Evolutionary conservation across 2,888 invertebrate species (phyloP).

Genomic region (Amorpha juglandis): DNA sequence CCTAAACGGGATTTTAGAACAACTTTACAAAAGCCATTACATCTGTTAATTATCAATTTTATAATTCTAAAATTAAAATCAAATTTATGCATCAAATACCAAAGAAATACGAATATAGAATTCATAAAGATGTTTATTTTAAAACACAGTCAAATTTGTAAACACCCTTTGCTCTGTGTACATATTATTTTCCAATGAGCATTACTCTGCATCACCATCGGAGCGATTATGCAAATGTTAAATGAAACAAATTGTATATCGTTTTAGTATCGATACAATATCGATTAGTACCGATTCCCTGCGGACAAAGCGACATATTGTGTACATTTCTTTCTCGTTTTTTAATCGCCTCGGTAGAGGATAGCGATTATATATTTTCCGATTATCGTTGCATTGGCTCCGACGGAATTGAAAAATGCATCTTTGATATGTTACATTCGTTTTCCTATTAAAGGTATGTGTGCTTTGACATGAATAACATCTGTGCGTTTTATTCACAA

Average conservation of each 20-base stretch:
- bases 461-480: neutral
- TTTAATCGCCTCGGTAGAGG: constrained; percentile 45
- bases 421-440: constrained; percentile 33
- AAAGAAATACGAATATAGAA: no score
- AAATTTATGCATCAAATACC: no score
- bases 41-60: no score
- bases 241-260: constrained; percentile 12
- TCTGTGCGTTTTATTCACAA: neutral
- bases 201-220: constrained; percentile 2
- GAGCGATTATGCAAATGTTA: constrained; percentile 18
- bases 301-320: constrained; percentile 33
- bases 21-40: no score
- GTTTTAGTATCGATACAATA: constrained; percentile 17
- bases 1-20: no score
- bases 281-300: constrained; percentile 14
- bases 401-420: constrained; percentile 66
- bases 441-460: constrained; percentile 28
- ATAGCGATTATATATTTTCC: constrained; percentile 68
- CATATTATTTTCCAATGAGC: constrained; percentile 36
- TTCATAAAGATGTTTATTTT: neutral
- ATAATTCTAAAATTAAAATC: no score
- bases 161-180: neutral
- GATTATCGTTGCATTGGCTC: constrained; percentile 60
- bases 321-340: constrained; percentile 54
- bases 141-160: neutral